These are phyloP conservation scores for Echinometra lucunter DNA, from an alignment of 53 echinoderm and acorn worm species.

Conservation along the genomic window DNA sequence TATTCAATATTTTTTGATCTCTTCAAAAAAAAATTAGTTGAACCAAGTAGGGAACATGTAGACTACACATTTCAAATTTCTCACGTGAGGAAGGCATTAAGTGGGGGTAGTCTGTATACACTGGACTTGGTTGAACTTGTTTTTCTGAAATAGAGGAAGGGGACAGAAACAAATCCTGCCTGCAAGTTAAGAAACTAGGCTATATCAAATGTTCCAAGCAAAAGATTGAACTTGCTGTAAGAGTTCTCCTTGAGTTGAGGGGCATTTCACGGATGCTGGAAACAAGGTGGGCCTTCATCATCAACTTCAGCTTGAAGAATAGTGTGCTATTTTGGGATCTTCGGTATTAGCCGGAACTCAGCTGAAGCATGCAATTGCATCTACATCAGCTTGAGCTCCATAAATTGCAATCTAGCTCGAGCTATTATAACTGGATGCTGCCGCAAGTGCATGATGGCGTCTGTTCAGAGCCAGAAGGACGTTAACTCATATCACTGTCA, in stretches of 20 bases:
- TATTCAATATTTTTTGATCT: too few species aligned
- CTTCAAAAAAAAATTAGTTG: not conserved
- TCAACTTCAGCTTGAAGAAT: too few species aligned
- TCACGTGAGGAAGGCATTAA: not conserved
- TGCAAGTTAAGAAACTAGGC: not conserved
- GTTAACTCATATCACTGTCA: too few species aligned
- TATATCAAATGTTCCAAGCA: not conserved
- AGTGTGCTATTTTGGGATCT: too few species aligned
- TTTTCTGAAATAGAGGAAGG: not conserved
- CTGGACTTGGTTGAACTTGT: not conserved
- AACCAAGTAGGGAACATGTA: not conserved
- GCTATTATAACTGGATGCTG: too few species aligned
- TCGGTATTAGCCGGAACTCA: too few species aligned
- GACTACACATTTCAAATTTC: not conserved
- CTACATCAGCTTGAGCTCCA: too few species aligned
- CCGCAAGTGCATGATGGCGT: too few species aligned
- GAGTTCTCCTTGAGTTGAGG: not conserved
- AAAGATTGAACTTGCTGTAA: not conserved
- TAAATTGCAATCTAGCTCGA: too few species aligned
- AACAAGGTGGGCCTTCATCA: too few species aligned
- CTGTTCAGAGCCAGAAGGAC: too few species aligned
- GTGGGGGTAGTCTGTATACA: not conserved
- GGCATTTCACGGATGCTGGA: not conserved
- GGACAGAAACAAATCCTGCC: not conserved
- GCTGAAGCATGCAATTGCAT: too few species aligned